A percentile compares a stretch with the other conserved stretches of the same genome.
Evolutionary conservation across 1,140 invertebrate species (phyloP).

Genomic region (Odontomachus brunneus): DNA sequence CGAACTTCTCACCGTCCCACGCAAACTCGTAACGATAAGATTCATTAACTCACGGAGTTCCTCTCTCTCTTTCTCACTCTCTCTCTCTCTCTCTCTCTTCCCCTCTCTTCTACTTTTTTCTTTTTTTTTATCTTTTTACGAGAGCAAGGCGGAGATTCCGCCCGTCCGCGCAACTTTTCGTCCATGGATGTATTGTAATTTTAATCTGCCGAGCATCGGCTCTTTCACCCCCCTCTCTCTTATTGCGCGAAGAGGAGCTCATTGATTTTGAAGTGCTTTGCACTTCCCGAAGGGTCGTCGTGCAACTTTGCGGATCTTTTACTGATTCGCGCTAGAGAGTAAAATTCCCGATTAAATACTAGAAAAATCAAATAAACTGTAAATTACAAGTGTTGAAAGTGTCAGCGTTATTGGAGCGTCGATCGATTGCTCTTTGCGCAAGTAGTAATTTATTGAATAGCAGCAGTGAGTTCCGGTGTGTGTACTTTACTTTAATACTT

Average conservation of each 20-base stretch:
- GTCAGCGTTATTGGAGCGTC: neutral
- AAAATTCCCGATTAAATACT: neutral
- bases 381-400: conserved; percentile 1
- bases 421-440: neutral
- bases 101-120: neutral
- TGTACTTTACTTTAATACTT: too few species aligned
- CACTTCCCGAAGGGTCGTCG: too few species aligned
- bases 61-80: neutral
- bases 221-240: too few species aligned
- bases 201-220: neutral
- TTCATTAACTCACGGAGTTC: conserved; percentile 15
- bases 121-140: neutral
- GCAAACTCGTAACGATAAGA: conserved; percentile 20
- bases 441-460: neutral
- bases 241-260: too few species aligned
- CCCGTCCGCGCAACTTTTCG: neutral
- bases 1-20: conserved; percentile 41
- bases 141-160: neutral
- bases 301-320: too few species aligned
- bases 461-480: too few species aligned
- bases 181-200: conserved; percentile 8
- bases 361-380: neutral
- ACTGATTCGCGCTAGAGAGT: too few species aligned
- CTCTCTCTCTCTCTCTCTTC: neutral
- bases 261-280: too few species aligned